Percentiles rank a stretch among this genome's conserved stretches.
These are phyloP conservation scores for Lathamus discolor DNA, from an alignment of 2,113 vertebrate genomes.

Conservation along the genomic window DNA sequence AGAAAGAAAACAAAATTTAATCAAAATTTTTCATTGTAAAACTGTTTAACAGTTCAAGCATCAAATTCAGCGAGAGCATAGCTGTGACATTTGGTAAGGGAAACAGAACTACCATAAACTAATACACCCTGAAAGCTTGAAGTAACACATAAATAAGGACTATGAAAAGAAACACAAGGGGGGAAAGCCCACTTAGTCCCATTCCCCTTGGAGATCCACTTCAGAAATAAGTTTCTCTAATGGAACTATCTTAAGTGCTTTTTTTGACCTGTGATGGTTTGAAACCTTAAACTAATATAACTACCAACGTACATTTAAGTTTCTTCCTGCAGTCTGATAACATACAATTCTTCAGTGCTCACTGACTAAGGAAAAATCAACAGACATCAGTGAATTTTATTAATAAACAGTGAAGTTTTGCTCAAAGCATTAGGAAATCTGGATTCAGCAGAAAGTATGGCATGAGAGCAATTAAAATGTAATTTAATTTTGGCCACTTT, in stretches of 20 bases:
- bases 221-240: neutral
- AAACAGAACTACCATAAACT: neutral
- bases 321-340: neutral
- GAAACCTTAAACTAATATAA: neutral
- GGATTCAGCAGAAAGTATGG: neutral
- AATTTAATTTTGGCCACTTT: neutral
- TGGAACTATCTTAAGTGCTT: neutral
- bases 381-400: neutral
- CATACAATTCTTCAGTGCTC: neutral
- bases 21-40: neutral
- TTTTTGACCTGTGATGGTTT: neutral
- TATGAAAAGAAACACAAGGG: neutral
- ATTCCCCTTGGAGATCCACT: neutral
- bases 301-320: neutral
- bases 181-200: neutral
- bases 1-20: neutral
- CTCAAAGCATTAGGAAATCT: neutral
- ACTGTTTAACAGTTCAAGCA: constrained; percentile 1
- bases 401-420: neutral
- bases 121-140: neutral
- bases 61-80: neutral
- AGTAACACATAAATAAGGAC: neutral
- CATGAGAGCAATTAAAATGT: neutral
- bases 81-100: constrained; percentile 29
- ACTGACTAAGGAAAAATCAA: neutral